Percentiles rank a stretch among this genome's conserved stretches.
phyloP scores from a whole-genome alignment of 2,888 invertebrate species.

The Phymatocera aterrima region DNA sequence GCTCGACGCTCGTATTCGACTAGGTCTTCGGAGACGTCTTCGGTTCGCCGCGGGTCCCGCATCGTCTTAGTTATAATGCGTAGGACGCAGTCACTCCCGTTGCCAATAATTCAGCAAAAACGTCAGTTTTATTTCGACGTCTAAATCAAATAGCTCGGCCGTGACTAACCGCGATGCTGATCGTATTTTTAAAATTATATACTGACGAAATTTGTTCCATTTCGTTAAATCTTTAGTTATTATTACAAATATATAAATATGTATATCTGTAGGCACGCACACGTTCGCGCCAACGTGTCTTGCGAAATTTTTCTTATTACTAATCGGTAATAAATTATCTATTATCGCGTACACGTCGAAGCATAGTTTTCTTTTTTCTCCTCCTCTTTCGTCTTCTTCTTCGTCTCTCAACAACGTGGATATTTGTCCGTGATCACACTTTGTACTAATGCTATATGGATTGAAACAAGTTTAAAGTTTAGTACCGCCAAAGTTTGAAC shows the following conservation, averaged over 20 bases:
- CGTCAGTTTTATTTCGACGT: conserved; percentile 26
- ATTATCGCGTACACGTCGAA: too few species aligned
- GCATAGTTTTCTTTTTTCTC: too few species aligned
- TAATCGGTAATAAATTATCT: background rate
- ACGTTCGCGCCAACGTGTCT: background rate
- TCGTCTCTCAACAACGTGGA: background rate
- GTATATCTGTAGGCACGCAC: too few species aligned
- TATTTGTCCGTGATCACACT: conserved; percentile 5
- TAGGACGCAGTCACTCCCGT: conserved; percentile 37
- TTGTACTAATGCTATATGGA: background rate
- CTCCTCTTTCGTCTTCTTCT: background rate
- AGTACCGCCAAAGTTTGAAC: background rate
- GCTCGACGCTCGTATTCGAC: conserved; percentile 51
- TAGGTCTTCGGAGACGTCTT: conserved; percentile 52
- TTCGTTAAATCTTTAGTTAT: background rate
- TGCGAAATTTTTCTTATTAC: background rate
- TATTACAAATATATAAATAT: background rate
- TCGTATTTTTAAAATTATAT: conserved; percentile 7
- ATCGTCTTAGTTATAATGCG: conserved; percentile 51
- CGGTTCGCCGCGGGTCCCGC: conserved; percentile 51
- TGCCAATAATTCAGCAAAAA: conserved; percentile 39
- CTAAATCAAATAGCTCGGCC: conserved; percentile 41
- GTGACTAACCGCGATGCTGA: background rate
- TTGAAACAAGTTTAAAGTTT: conserved; percentile 24
- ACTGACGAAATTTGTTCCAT: conserved; percentile 13